A percentile compares a stretch with the other conserved stretches of the same genome.
Evolutionary conservation across 2,888 invertebrate species (phyloP).

Genomic region (Cataglyphis albicans): DNA sequence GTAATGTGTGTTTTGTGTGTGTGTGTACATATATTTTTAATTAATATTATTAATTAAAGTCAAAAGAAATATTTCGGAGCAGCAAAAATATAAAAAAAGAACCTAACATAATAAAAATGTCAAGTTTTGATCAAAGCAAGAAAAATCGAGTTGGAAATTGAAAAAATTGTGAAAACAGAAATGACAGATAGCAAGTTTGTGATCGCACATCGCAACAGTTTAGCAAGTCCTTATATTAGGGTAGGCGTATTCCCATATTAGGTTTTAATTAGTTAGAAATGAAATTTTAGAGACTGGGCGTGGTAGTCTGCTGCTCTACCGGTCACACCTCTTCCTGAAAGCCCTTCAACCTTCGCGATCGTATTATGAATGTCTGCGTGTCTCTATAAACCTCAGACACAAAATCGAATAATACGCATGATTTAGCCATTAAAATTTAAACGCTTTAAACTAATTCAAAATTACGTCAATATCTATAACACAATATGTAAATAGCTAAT

Average conservation of each 20-base stretch:
- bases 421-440: background rate
- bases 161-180: background rate
- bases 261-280: slow-evolving; percentile 86
- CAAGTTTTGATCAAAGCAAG: background rate
- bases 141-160: background rate
- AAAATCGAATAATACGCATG: slow-evolving; percentile 6
- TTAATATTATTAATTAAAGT: background rate
- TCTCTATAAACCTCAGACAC: slow-evolving; percentile 40
- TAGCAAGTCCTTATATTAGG: slow-evolving; percentile 57
- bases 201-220: slow-evolving; percentile 39
- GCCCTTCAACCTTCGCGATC: slow-evolving; percentile 71
- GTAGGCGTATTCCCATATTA: slow-evolving; percentile 86
- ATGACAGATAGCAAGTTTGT: slow-evolving; percentile 27
- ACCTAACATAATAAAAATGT: background rate
- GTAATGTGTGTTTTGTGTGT: too few species aligned
- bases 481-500: too few species aligned
- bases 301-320: slow-evolving; percentile 85
- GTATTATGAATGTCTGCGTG: slow-evolving; percentile 38
- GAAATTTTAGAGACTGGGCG: slow-evolving; percentile 85
- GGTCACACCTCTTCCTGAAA: slow-evolving; percentile 84
- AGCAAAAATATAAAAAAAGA: background rate
- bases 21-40: too few species aligned
- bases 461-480: background rate
- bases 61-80: background rate
- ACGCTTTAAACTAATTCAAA: background rate